Conservation (phyloP, 2,113 vertebrate species). For the Sterna hirundo region DNA sequence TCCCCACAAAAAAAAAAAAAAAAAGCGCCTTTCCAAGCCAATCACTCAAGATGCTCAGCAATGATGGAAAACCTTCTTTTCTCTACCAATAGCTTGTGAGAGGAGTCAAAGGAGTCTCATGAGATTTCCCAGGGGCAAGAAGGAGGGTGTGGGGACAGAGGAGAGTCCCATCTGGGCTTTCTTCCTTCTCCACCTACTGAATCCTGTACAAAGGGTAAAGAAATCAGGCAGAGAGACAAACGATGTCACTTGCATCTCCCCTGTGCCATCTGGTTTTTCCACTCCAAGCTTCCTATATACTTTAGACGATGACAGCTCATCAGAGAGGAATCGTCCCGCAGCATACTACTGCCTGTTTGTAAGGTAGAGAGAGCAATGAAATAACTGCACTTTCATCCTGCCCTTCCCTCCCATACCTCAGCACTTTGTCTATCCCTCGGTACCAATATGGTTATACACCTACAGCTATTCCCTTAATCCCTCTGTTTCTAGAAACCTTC, state of each 20-base stretch:
- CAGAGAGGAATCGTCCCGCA: background rate
- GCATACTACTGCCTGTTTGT: background rate
- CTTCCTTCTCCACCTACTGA: background rate
- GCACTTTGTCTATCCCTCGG: background rate
- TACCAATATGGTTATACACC: background rate
- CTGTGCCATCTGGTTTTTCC: background rate
- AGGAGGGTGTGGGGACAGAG: background rate
- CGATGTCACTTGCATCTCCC: background rate
- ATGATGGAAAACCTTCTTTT: background rate
- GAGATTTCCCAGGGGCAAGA: background rate
- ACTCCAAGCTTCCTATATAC: background rate
- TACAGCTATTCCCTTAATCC: background rate
- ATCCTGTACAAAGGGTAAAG: background rate
- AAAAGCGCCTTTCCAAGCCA: background rate
- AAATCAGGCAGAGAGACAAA: background rate
- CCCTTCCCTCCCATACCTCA: background rate
- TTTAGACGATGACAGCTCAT: background rate
- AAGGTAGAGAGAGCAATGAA: background rate
- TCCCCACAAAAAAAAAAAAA: background rate
- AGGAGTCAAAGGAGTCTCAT: background rate
- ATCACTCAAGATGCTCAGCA: background rate
- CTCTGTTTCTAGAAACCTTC: background rate
- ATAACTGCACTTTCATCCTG: background rate
- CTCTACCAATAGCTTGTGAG: background rate
- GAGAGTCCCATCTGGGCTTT: background rate